These are phyloP conservation scores for Gymnoscelis rufifasciata DNA, from an alignment of 2,888 invertebrate species.

Conservation along the genomic window DNA sequence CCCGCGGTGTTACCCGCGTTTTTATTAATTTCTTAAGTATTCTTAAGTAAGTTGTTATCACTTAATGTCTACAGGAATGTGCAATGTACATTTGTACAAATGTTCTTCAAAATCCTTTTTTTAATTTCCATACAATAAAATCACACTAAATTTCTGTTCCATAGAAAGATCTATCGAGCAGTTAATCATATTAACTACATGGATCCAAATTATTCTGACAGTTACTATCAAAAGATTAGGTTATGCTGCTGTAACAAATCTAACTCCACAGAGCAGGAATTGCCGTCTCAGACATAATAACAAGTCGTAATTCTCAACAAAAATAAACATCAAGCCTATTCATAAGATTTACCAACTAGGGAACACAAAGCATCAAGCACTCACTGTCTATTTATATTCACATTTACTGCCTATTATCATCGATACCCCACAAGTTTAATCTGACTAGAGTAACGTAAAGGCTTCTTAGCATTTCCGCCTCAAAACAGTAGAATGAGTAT, in stretches of 20 bases:
- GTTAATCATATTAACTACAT: too few relatives aligned
- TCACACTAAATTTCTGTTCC: background rate
- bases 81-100: too few relatives aligned
- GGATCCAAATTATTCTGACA: conserved; percentile 1
- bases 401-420: conserved; percentile 31
- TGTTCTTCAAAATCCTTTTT: too few relatives aligned
- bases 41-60: too few relatives aligned
- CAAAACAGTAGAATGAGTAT: conserved; percentile 33
- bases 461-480: conserved; percentile 26
- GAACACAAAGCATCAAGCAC: conserved; percentile 31
- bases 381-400: conserved; percentile 29
- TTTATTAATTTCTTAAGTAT: too few relatives aligned
- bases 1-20: too few relatives aligned
- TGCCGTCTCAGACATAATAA: conserved; percentile 24
- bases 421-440: conserved; percentile 26
- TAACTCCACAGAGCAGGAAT: conserved; percentile 15
- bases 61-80: too few relatives aligned
- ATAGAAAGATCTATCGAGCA: too few relatives aligned
- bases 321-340: conserved; percentile 34
- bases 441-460: conserved; percentile 26
- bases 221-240: conserved; percentile 2
- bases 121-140: too few relatives aligned
- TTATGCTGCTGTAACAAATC: conserved; percentile 6
- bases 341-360: conserved; percentile 30
- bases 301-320: conserved; percentile 31